These are phyloP conservation scores for Heteronetta atricapilla DNA, from an alignment of 2,113 vertebrate genomes.

Conservation along the genomic window DNA sequence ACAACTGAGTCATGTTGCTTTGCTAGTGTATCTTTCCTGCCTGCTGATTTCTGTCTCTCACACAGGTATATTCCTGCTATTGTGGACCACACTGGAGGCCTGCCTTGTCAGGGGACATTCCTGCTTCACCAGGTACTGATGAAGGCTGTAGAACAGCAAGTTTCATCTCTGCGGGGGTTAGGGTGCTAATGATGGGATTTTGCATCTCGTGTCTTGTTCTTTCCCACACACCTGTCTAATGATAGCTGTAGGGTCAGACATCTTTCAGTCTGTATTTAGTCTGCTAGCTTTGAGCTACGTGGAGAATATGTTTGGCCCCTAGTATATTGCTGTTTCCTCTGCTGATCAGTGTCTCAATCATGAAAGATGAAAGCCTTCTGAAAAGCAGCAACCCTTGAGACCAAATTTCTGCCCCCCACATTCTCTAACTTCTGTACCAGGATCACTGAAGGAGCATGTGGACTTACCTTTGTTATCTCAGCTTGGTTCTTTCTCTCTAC, in stretches of 20 bases:
- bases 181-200: not conserved
- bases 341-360: not conserved
- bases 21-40: not conserved
- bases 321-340: not conserved
- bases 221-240: not conserved
- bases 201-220: not conserved
- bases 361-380: not conserved
- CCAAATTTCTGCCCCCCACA: not conserved
- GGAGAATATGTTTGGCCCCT: not conserved
- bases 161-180: not conserved
- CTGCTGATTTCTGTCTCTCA: not conserved
- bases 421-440: not conserved
- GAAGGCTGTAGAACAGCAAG: not conserved
- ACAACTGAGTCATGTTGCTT: not conserved
- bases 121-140: conserved; percentile 94
- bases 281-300: not conserved
- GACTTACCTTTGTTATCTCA: not conserved
- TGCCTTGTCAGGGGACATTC: conserved; percentile 93
- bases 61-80: conserved; percentile 96
- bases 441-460: not conserved
- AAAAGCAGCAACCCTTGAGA: not conserved
- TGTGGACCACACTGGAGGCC: conserved; percentile 92
- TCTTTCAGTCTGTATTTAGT: not conserved
- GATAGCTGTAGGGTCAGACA: not conserved
- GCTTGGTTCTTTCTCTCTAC: not conserved